Base-by-base conservation (phyloP, 92 coral and sea anemone genomes). In the Bergia puertoricense region DNA sequence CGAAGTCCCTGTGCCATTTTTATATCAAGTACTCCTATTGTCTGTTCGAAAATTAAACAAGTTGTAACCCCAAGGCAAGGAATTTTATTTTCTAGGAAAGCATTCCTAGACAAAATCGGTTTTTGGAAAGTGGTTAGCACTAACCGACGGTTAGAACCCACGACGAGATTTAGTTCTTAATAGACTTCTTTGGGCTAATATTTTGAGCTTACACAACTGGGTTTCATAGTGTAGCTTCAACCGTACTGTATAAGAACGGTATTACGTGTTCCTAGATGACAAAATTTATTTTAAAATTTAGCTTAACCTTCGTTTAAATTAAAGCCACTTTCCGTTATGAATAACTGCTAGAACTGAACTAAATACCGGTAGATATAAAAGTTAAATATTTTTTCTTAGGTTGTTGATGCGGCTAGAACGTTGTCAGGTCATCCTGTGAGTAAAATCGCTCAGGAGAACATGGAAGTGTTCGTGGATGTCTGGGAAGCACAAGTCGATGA, bases 401-500 rank as follows among this genome's bases (percentile, higher is more conserved):
- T 97, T 22, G 88, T 97, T 16, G 98, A 96, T 74, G 99, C 99
- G 36, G 99, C 99, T 30, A 88, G 96, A 45, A 97, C 99, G 2
- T 89, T 97, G 18, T 92, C 96, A 40, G 90, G 95, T 67, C 99
- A 97, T 77, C 99, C 99, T 66, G 93, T 97, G 42, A 97, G 99
- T 81, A 97, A 94, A 86, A 97, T 97, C 68, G 99, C 99, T 1
- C 99, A 97, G 80, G 99, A 97, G 85, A 97, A 97, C 86, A 94
- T 94, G 96, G 96, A 96, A 46, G 99, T 97, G n/a, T 97, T 97
- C 88, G 96, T 95, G 18, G 98, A 97, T 54, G 95, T 97, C 48
- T 97, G 99, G 99, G 99, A 97, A 88, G 90, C 95, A 4, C 99
- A 97, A 69, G 99, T 97, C 10, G 98, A 97, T 41, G 99, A 97